Evolutionary conservation across 2,888 invertebrate genomes (phyloP), one percentile per base, ranked within the genome.

Genomic region (Dromius quadrimaculatus): DNA sequence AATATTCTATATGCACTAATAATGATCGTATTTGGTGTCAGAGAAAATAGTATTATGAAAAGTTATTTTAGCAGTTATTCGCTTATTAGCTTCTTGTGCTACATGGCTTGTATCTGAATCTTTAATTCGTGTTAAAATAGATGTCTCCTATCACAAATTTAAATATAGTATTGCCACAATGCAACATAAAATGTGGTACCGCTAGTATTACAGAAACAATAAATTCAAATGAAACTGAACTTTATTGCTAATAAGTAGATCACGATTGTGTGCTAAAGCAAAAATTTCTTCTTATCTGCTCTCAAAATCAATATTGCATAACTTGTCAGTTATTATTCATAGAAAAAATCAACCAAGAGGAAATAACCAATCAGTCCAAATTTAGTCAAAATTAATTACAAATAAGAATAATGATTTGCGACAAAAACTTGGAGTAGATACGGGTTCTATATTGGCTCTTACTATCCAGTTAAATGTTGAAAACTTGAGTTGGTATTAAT

Each of bases 331-430:
- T n/a, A 36, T 36, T 36, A 36, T 11, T 36, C 36, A 8, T 8
- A 11, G 11, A 8, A 36, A 1, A 36, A n/a, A 28, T 28, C 28
- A 6, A 11, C 22, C n/a, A 47, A 47, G 8, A 5, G 28, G 50
- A 28, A 54, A 54, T 9, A 28, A 2, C 9, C 23, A 15, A 54
- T 32, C 15, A 54, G 2, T 15, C 50, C 50, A 54, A 54, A 28
- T 54, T 23, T 54, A 23, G 50, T 15, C 32, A 54, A 28, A 54
- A 23, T 54, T 54, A 15, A 54, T 54, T 28, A 28, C 11, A 47
- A 22, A 47, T 28, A 1, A 54, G 23, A 54, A 28, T 11, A 47
- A 11, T 47, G 23, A 47, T 47, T 20, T 8, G 8, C 6, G 19
- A 22, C n/a, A n/a, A n/a, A n/a, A n/a, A n/a, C n/a, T n/a, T n/a